Percentiles rank a stretch among this genome's conserved stretches.
Evolutionary conservation across 2,888 invertebrate species (phyloP).

Genomic region (Rugalucina vietnamica): DNA sequence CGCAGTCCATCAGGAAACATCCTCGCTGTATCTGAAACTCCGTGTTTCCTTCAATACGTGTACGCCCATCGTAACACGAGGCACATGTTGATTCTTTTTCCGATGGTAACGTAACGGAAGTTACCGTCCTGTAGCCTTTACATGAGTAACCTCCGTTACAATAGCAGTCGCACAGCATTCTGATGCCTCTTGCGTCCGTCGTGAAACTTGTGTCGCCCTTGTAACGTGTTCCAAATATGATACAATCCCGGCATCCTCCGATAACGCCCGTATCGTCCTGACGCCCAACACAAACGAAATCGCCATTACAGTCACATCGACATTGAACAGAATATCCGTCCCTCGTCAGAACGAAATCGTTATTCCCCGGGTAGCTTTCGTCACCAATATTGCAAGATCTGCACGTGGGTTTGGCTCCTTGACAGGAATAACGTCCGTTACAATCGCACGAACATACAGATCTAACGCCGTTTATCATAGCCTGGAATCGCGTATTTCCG

Average conservation of each 20-base stretch:
- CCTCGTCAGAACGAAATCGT: slow-evolving; percentile 62
- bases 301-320: slow-evolving; percentile 57
- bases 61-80: slow-evolving; percentile 66
- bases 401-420: slow-evolving; percentile 27
- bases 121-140: slow-evolving; percentile 50
- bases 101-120: slow-evolving; percentile 46
- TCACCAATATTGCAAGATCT: slow-evolving; percentile 67
- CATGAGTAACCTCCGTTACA: slow-evolving; percentile 71
- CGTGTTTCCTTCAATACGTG: slow-evolving; percentile 63
- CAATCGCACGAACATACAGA: slow-evolving; percentile 62
- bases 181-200: slow-evolving; percentile 66
- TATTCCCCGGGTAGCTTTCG: slow-evolving; percentile 62
- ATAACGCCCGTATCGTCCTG: not conserved
- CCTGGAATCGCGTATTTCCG: slow-evolving; percentile 69
- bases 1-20: slow-evolving; percentile 69
- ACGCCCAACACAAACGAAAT: slow-evolving; percentile 60
- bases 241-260: slow-evolving; percentile 65
- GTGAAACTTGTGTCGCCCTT: slow-evolving; percentile 67
- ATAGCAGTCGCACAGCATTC: slow-evolving; percentile 71
- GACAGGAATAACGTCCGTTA: slow-evolving; percentile 59
- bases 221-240: slow-evolving; percentile 64
- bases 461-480: slow-evolving; percentile 53
- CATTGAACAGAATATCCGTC: slow-evolving; percentile 42
- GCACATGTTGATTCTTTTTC: slow-evolving; percentile 60
- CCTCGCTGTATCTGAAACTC: slow-evolving; percentile 69